Percentiles rank a stretch among this genome's conserved stretches.
Evolutionary conservation across 1,140 invertebrate genomes (phyloP).

Genomic region (Drosophila arizonae): DNA sequence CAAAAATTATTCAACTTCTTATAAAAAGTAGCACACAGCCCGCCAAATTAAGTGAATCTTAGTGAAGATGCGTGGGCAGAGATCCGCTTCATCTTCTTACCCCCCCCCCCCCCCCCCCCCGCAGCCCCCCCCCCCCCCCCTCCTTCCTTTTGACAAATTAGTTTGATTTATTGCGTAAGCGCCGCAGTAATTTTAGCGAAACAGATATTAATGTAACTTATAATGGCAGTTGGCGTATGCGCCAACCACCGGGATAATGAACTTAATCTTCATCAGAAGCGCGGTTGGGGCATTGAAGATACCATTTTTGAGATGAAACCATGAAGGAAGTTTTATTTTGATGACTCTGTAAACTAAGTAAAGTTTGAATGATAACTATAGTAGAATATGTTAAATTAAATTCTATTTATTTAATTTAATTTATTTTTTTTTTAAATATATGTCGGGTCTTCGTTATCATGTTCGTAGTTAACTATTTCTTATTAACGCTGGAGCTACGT

Average conservation of each 20-base stretch:
- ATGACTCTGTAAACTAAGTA: too few relatives aligned
- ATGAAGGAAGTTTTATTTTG: too few relatives aligned
- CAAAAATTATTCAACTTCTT: conserved; percentile 64
- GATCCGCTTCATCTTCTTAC: not conserved
- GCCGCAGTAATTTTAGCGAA: not conserved
- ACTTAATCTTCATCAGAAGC: not conserved
- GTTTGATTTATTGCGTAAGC: conserved; percentile 19
- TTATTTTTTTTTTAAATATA: too few relatives aligned
- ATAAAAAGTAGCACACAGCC: conserved; percentile 23
- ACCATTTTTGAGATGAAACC: too few relatives aligned
- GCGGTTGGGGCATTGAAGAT: not conserved
- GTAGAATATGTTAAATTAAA: too few relatives aligned
- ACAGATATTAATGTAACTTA: not conserved
- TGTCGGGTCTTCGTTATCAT: too few relatives aligned
- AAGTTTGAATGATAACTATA: too few relatives aligned
- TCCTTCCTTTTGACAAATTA: conserved; percentile 39
- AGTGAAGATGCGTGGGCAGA: not conserved
- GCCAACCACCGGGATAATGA: not conserved
- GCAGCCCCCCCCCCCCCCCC: too few relatives aligned
- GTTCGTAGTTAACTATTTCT: too few relatives aligned
- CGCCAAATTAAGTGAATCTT: conserved; percentile 43
- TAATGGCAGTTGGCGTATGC: not conserved
- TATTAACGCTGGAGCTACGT: too few relatives aligned
- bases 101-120: too few relatives aligned
- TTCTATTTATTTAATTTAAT: too few relatives aligned